Conservation (phyloP, 2,113 vertebrate genomes). For the Salvelinus namaycush region DNA sequence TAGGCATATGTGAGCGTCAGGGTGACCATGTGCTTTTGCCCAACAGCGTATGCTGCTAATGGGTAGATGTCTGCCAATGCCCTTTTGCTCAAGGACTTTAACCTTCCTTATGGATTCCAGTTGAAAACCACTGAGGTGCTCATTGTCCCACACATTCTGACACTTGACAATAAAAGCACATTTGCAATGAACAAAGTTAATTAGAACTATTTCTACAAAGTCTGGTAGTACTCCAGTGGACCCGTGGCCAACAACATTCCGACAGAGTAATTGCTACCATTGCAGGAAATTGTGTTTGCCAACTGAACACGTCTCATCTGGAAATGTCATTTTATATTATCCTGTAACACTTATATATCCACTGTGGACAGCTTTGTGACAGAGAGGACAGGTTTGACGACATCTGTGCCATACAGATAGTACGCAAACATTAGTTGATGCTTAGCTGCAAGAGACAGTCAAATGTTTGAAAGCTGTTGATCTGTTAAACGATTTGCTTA, state of each 20-base stretch:
- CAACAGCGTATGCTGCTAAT: slow-evolving; percentile 20
- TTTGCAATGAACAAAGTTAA: slow-evolving; percentile 20
- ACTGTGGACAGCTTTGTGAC: no score
- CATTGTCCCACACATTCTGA: slow-evolving; percentile 33
- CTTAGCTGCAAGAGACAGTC: no score
- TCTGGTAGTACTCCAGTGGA: slow-evolving; percentile 19
- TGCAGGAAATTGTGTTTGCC: slow-evolving; percentile 17
- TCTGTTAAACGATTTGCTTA: no score
- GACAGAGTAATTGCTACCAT: slow-evolving; percentile 31
- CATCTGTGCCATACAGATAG: no score
- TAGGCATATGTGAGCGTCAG: slow-evolving; percentile 16
- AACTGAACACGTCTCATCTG: slow-evolving; percentile 4
- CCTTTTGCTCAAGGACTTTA: slow-evolving; percentile 15
- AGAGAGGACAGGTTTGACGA: no score
- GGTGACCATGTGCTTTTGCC: slow-evolving; percentile 20
- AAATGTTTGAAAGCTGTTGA: no score
- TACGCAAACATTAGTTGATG: no score
- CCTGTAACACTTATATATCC: neutral
- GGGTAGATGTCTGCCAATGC: slow-evolving; percentile 18
- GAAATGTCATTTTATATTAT: slow-evolving; percentile 6
- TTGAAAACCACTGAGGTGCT: slow-evolving; percentile 30
- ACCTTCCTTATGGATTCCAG: slow-evolving; percentile 29
- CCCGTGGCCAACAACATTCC: slow-evolving; percentile 34
- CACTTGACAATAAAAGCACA: slow-evolving; percentile 28
- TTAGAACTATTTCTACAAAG: slow-evolving; percentile 15